phyloP scores from a whole-genome alignment of 1,140 invertebrate genomes.

The Calosoma granatense region DNA sequence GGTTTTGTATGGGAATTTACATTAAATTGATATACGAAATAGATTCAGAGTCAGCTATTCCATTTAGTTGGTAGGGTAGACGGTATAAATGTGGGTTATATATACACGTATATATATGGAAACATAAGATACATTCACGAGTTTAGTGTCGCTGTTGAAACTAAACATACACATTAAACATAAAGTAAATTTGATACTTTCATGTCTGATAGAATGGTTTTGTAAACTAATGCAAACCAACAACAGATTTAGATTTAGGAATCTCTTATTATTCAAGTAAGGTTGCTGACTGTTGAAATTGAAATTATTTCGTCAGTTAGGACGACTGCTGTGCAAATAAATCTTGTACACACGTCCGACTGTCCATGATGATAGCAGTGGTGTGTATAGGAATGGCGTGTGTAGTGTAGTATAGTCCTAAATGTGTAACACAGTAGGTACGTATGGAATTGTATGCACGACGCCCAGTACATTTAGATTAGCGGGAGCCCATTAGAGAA shows the following conservation, averaged over 20 bases:
- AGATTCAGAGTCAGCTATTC: constrained; percentile 1
- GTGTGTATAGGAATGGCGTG: not conserved
- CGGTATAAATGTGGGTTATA: not conserved
- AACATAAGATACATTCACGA: not conserved
- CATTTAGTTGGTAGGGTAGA: not conserved
- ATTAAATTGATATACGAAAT: constrained; percentile 15
- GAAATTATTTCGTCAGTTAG: not conserved
- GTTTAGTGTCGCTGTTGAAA: no score
- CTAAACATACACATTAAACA: no score
- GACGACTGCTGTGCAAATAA: no score
- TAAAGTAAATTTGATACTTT: no score
- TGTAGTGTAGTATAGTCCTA: not conserved
- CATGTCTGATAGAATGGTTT: no score
- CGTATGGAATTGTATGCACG: constrained; percentile 11
- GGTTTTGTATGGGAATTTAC: constrained; percentile 19
- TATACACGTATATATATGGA: not conserved
- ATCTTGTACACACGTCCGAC: no score
- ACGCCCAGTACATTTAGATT: constrained; percentile 15
- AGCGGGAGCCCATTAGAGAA: constrained; percentile 14
- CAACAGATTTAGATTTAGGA: not conserved
- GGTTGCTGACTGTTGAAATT: not conserved
- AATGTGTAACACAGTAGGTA: not conserved
- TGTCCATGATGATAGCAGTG: no score
- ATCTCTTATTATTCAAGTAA: not conserved
- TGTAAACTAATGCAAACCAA: no score